A percentile compares a stretch with the other conserved stretches of the same genome.
Conservation (phyloP, 2,888 invertebrate species). For the Achlya flavicornis region DNA sequence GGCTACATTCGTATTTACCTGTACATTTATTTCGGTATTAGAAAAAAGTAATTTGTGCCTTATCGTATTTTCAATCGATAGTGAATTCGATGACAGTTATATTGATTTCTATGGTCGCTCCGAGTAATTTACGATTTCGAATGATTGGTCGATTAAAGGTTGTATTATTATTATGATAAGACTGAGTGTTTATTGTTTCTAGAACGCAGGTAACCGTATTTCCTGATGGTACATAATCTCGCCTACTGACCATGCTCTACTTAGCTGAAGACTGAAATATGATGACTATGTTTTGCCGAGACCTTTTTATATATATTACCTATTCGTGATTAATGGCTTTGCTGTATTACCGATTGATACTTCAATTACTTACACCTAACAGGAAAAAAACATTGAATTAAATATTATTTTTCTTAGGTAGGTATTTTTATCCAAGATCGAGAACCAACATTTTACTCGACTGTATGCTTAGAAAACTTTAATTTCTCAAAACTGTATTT, state of each 20-base stretch:
- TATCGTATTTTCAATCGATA: constrained; percentile 34
- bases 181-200: constrained; percentile 21
- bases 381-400: neutral
- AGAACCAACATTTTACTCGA: too few species aligned
- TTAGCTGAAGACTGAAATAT: constrained; percentile 22
- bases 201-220: constrained; percentile 21
- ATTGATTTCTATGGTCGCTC: constrained; percentile 47
- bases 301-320: too few species aligned
- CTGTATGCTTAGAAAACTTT: constrained; percentile 14
- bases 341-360: neutral
- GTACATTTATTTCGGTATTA: constrained; percentile 16
- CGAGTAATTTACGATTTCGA: constrained; percentile 29
- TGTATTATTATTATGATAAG: constrained; percentile 35
- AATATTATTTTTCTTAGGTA: too few species aligned
- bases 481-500: constrained; percentile 19
- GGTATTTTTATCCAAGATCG: too few species aligned
- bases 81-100: constrained; percentile 51
- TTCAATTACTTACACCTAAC: neutral
- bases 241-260: constrained; percentile 60
- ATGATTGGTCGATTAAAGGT: constrained; percentile 32
- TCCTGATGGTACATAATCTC: constrained; percentile 31
- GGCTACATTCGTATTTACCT: neutral
- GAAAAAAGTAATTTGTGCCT: neutral
- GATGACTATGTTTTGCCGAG: constrained; percentile 1
- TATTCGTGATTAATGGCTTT: neutral